These are phyloP conservation scores for Drosophila affinis DNA, from an alignment of 2,888 invertebrate species.

Conservation along the genomic window DNA sequence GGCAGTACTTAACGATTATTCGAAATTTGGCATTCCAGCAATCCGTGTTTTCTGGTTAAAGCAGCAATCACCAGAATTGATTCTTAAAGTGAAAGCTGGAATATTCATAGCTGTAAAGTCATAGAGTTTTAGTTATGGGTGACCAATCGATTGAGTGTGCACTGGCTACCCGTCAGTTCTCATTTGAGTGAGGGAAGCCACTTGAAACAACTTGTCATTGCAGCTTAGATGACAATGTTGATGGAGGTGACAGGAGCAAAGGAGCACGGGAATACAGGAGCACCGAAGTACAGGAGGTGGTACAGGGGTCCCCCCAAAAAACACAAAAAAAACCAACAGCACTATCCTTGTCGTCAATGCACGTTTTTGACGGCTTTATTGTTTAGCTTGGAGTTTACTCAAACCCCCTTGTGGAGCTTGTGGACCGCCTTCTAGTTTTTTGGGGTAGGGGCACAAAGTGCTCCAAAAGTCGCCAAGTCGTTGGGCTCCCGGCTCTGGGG, in stretches of 20 bases:
- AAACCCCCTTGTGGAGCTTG: background rate
- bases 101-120: background rate
- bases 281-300: no score
- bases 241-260: constrained; percentile 34
- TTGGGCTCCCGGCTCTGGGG: constrained; percentile 7
- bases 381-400: constrained; percentile 47
- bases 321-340: background rate
- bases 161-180: background rate
- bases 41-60: no score
- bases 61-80: background rate
- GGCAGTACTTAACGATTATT: no score
- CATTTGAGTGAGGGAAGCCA: background rate
- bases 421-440: constrained; percentile 41
- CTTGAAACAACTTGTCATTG: constrained; percentile 50
- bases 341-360: constrained; percentile 58
- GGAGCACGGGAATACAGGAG: constrained; percentile 5
- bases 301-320: background rate
- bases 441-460: constrained; percentile 61
- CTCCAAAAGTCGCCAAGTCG: constrained; percentile 70
- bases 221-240: constrained; percentile 51
- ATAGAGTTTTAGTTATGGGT: background rate
- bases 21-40: no score
- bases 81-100: background rate
- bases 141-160: constrained; percentile 1
- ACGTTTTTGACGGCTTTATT: constrained; percentile 74